A percentile compares a stretch with the other conserved stretches of the same genome.
These are phyloP conservation scores for Eupelmus urozonus DNA, from an alignment of 2,888 invertebrate genomes.

Conservation along the genomic window DNA sequence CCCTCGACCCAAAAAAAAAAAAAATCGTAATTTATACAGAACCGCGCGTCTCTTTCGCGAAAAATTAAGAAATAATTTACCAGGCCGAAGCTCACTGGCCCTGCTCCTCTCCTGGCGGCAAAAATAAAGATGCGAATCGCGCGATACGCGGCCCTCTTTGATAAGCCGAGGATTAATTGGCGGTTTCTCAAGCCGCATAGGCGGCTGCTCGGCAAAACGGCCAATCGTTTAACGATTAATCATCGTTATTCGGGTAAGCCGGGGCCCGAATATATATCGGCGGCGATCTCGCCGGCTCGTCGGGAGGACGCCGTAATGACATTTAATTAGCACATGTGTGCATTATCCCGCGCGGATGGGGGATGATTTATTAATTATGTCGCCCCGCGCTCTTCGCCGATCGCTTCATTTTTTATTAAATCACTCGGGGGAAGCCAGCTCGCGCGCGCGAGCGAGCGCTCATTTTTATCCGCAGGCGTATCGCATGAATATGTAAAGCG, in stretches of 20 bases:
- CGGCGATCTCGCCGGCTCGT: background rate
- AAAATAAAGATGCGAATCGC: slow-evolving; percentile 23
- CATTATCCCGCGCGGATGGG: slow-evolving; percentile 23
- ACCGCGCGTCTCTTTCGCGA: background rate
- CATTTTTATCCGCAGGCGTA: slow-evolving; percentile 24
- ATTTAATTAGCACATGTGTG: slow-evolving; percentile 59
- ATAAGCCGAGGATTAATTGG: slow-evolving; percentile 60
- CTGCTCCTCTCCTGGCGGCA: background rate
- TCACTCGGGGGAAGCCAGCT: slow-evolving; percentile 18
- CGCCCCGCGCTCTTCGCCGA: background rate
- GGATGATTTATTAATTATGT: slow-evolving; percentile 54
- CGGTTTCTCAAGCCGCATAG: too few relatives aligned
- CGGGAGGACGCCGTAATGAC: slow-evolving; percentile 55
- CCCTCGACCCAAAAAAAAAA: too few relatives aligned
- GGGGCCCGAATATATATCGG: slow-evolving; percentile 3
- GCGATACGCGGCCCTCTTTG: slow-evolving; percentile 37
- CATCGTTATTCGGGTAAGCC: slow-evolving; percentile 23
- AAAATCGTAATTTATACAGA: too few relatives aligned
- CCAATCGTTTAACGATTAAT: slow-evolving; percentile 58
- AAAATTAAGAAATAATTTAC: slow-evolving; percentile 55
- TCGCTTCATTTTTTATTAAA: slow-evolving; percentile 52
- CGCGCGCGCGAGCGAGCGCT: background rate
- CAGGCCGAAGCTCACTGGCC: background rate
- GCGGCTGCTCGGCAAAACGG: slow-evolving; percentile 33
- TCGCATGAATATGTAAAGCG: slow-evolving; percentile 49